Evolutionary conservation across 1,140 invertebrate species (phyloP).

Genomic region (Schlechtendalia chinensis): DNA sequence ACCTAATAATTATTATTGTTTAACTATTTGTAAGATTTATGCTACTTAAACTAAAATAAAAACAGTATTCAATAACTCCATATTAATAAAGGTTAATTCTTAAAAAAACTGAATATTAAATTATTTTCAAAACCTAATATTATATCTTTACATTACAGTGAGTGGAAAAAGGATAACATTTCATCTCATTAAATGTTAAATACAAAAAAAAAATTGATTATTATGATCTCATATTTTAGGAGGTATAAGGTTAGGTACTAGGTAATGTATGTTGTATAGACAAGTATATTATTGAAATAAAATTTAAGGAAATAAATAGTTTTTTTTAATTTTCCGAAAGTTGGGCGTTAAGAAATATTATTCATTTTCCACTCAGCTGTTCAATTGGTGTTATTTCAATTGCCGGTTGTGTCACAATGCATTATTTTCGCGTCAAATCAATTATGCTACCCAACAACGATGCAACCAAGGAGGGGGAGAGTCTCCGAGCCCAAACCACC

Average conservation of each 20-base stretch:
- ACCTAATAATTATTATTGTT: slow-evolving; percentile 1
- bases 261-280: neutral
- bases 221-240: neutral
- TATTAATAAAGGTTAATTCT: neutral
- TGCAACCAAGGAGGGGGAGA: too few species aligned
- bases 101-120: slow-evolving; percentile 10
- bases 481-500: too few species aligned
- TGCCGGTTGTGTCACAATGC: too few species aligned
- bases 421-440: too few species aligned
- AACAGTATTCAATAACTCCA: slow-evolving; percentile 8
- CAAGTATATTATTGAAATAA: neutral
- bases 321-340: slow-evolving; percentile 8
- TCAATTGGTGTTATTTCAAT: too few species aligned
- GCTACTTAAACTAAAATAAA: slow-evolving; percentile 12
- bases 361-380: neutral
- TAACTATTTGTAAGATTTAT: neutral
- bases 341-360: neutral
- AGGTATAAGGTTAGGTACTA: neutral
- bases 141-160: neutral
- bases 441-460: too few species aligned
- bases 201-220: neutral
- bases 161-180: slow-evolving; percentile 3
- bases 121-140: neutral
- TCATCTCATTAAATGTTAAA: neutral
- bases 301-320: neutral